A percentile compares a stretch with the other conserved stretches of the same genome.
phyloP scores from a whole-genome alignment of 2,113 vertebrate genomes.

The Etheostoma spectabile region DNA sequence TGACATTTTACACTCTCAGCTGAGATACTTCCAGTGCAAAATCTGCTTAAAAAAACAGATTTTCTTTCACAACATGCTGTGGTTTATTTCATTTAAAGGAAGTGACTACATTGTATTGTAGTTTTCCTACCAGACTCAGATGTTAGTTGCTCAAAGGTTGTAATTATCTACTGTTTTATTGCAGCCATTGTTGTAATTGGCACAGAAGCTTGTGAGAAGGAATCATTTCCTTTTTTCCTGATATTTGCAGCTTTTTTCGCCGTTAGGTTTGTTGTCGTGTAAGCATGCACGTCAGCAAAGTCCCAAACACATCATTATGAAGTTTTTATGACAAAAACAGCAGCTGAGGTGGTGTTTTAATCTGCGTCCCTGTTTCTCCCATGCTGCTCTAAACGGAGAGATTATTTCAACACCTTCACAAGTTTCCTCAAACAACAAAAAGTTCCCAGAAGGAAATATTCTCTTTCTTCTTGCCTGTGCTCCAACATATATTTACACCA shows the following conservation, averaged over 20 bases:
- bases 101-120: conserved; percentile 17
- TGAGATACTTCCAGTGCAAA: background rate
- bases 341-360: conserved; percentile 51
- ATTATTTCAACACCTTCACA: conserved; percentile 26
- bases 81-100: conserved; percentile 39
- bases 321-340: conserved; percentile 56
- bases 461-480: background rate
- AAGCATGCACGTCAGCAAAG: conserved; percentile 52
- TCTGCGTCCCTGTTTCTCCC: conserved; percentile 27
- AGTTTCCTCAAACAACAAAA: conserved; percentile 16
- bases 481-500: conserved; percentile 16
- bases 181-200: conserved; percentile 59
- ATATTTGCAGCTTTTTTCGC: conserved; percentile 53
- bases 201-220: conserved; percentile 47
- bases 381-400: conserved; percentile 28
- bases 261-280: conserved; percentile 48
- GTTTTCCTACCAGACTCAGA: conserved; percentile 41
- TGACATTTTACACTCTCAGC: background rate
- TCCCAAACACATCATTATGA: conserved; percentile 60
- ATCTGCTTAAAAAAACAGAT: background rate
- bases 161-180: conserved; percentile 74
- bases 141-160: conserved; percentile 46
- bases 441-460: background rate
- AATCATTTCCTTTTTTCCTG: conserved; percentile 45
- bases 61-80: conserved; percentile 16